Conservation (phyloP, 2,113 vertebrate species). For the Corythornis vintsioides region DNA sequence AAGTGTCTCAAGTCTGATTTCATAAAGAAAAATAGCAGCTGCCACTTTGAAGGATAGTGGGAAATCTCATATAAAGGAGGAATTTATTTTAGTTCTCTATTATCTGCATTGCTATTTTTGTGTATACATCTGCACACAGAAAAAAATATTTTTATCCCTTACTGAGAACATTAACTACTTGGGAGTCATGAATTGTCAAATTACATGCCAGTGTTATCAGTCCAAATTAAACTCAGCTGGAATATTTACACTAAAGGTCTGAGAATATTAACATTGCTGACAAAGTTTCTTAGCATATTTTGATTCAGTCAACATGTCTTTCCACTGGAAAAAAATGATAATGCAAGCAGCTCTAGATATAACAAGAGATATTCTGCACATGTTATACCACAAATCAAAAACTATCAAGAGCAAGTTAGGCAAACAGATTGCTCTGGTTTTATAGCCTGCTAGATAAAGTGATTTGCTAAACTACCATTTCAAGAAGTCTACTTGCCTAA, state of each 20-base stretch:
- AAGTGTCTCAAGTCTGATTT: background rate
- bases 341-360: background rate
- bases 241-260: background rate
- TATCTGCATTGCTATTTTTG: background rate
- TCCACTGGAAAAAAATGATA: background rate
- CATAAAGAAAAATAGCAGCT: background rate
- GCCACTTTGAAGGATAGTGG: background rate
- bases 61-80: background rate
- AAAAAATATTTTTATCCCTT: background rate
- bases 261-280: background rate
- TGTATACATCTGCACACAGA: rapidly evolving
- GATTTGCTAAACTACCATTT: background rate
- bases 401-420: background rate
- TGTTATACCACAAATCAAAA: background rate
- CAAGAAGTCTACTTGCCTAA: background rate
- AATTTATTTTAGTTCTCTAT: background rate
- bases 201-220: background rate
- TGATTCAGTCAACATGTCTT: background rate
- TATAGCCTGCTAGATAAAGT: background rate
- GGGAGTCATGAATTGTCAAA: background rate
- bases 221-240: background rate
- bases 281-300: background rate
- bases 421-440: background rate
- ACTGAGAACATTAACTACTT: background rate
- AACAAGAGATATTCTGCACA: background rate